Base-by-base conservation (phyloP, 2,113 vertebrate species). In the Cryptomyrus ogoouensis region DNA sequence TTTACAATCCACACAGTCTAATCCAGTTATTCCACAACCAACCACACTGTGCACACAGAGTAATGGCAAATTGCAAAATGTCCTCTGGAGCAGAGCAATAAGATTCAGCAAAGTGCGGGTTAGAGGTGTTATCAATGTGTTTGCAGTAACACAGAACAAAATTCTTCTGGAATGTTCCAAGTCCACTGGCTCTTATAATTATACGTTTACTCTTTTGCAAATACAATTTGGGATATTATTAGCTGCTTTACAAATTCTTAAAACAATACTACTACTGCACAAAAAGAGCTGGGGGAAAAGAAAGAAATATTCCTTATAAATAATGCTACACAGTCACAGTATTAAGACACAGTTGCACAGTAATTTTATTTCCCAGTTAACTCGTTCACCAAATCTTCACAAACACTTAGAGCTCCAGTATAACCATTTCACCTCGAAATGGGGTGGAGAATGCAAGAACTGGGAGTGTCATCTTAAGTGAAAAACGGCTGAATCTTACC, bases 201-300 rank as follows among this genome's bases (percentile, higher is more conserved):
- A 39, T 21, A 42, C 6, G 2, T 80, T 80, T 42, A 39, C 35
- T 42, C 35, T 80, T 80, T 17, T 42, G 42, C 74, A 80, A 80
- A 80, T 80, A 17, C 74, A 80, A 6, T 80, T 80, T 39, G 42
- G 31, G 35, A 47, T n/a, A 12, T n/a, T 83, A 83, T 19, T 80
- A 84, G 42, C 9, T 24, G 39, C 44, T 47, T 24, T 95, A 95
- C 95, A 95, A 93, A 92, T 94, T 94, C 94, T 93, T 92, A 94
- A 95, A 93, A 93, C 89, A 95, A 96, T 95, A 96, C 95, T 94
- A 96, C 95, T 83, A 44, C 35, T 44, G 42, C 35, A 83, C 12
- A 35, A 13, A 17, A 31, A 74, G 1, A 39, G 27, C 42, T 3
- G 35, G 83, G 39, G 19, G 83, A n/a, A 66, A 27, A n/a, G n/a